Evolutionary conservation across 2,113 vertebrate genomes (phyloP).

Genomic region (Corvus moneduloides): DNA sequence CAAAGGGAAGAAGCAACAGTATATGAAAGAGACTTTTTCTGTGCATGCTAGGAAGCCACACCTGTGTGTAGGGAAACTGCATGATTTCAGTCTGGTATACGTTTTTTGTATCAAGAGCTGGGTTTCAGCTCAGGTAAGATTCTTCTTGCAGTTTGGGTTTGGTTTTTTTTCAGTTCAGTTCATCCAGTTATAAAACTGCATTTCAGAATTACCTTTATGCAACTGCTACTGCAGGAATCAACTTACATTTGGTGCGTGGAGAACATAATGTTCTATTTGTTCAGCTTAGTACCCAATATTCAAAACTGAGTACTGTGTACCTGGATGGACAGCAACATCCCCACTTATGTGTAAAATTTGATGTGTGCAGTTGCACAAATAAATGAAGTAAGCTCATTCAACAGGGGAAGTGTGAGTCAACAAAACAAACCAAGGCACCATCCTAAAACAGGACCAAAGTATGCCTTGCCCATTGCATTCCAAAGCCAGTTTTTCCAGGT

Average conservation of each 20-base stretch:
- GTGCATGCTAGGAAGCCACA: background rate
- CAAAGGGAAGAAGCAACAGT: background rate
- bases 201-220: background rate
- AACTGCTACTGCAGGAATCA: background rate
- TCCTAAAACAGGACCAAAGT: background rate
- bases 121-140: background rate
- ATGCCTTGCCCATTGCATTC: background rate
- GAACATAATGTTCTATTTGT: background rate
- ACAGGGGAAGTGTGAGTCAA: background rate
- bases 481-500: background rate
- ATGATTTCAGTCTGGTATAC: background rate
- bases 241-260: background rate
- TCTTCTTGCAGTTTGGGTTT: background rate
- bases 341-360: background rate
- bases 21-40: background rate
- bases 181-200: background rate
- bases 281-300: background rate
- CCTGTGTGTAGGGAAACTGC: background rate
- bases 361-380: fast-evolving
- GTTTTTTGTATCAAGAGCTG: background rate
- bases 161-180: background rate
- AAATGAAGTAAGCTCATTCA: background rate
- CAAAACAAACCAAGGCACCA: background rate
- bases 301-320: background rate
- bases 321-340: background rate